Conservation (phyloP, 2,888 invertebrate species). For the Drosophila nr. fundita region DNA sequence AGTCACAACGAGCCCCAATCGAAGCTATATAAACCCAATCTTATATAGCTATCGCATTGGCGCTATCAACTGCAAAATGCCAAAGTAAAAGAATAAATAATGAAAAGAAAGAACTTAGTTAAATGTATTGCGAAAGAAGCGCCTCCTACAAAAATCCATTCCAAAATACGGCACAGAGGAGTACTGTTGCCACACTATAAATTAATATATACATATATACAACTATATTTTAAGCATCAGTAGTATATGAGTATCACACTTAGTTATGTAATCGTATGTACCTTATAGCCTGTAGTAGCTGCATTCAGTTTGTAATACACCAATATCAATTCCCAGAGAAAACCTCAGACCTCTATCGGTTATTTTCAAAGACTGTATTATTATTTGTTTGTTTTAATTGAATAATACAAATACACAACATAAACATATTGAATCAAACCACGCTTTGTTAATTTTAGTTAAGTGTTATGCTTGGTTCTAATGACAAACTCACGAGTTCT, state of each 20-base stretch:
- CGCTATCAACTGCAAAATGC: slow-evolving; percentile 62
- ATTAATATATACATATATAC: slow-evolving; percentile 12
- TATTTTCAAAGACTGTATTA: slow-evolving; percentile 68
- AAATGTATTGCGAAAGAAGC: slow-evolving; percentile 60
- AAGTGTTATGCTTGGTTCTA: slow-evolving; percentile 39
- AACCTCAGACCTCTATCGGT: slow-evolving; percentile 70
- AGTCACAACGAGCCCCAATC: slow-evolving; percentile 61
- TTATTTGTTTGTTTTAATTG: slow-evolving; percentile 44
- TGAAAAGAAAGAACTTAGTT: slow-evolving; percentile 25
- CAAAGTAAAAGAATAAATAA: slow-evolving; percentile 66
- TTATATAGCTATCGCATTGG: slow-evolving; percentile 53
- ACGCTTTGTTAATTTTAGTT: slow-evolving; percentile 49
- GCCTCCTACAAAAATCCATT: slow-evolving; percentile 57
- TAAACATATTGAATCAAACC: slow-evolving; percentile 40
- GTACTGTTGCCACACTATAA: slow-evolving; percentile 37
- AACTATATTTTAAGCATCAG: slow-evolving; percentile 42
- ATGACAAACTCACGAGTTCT: slow-evolving; percentile 18
- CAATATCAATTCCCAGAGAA: slow-evolving; percentile 53
- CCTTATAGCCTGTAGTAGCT: slow-evolving; percentile 74
- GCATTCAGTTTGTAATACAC: slow-evolving; percentile 48
- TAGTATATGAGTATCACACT: slow-evolving; percentile 2
- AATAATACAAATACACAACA: slow-evolving; percentile 16
- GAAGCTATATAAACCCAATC: slow-evolving; percentile 43
- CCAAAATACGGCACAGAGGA: slow-evolving; percentile 52
- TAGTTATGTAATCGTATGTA: slow-evolving; percentile 62